phyloP scores from a whole-genome alignment of 2,888 invertebrate species.

The Chymomyza amoena region DNA sequence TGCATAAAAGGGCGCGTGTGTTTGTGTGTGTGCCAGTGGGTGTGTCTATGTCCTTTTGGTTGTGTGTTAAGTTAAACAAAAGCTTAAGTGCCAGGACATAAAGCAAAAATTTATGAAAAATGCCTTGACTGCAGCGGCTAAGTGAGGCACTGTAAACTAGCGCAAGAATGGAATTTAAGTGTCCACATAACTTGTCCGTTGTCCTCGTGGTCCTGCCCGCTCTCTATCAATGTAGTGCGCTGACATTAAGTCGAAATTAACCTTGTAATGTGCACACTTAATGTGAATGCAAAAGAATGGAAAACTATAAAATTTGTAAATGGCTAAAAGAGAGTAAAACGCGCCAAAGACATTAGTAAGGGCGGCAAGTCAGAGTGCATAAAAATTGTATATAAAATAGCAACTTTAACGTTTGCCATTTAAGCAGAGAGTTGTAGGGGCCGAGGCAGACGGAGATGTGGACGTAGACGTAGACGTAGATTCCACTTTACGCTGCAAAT shows the following conservation, averaged over 20 bases:
- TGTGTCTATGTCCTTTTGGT: not conserved
- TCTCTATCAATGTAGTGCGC: slow-evolving; percentile 10
- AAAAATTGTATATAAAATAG: not conserved
- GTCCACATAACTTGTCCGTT: slow-evolving; percentile 41
- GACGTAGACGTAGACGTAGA: not conserved
- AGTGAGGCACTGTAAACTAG: not conserved
- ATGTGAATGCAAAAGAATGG: slow-evolving; percentile 12
- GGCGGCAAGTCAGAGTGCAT: not conserved
- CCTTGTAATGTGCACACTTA: slow-evolving; percentile 36
- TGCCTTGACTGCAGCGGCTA: not conserved
- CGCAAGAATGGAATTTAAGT: slow-evolving; percentile 30
- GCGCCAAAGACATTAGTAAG: not conserved
- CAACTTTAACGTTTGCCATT: not conserved
- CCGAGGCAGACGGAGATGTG: not conserved
- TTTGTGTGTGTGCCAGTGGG: not conserved
- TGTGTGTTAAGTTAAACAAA: slow-evolving; percentile 31
- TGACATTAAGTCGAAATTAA: slow-evolving; percentile 58
- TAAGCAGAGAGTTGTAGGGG: not conserved
- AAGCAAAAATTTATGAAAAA: slow-evolving; percentile 26
- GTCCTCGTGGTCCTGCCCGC: not conserved
- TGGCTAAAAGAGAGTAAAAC: not conserved
- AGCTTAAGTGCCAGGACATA: slow-evolving; percentile 20
- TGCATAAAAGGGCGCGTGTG: not conserved
- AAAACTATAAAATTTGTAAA: slow-evolving; percentile 28
- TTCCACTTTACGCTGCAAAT: slow-evolving; percentile 19